Conservation (phyloP, 1,140 invertebrate species). For the Saccostrea cuccullata region DNA sequence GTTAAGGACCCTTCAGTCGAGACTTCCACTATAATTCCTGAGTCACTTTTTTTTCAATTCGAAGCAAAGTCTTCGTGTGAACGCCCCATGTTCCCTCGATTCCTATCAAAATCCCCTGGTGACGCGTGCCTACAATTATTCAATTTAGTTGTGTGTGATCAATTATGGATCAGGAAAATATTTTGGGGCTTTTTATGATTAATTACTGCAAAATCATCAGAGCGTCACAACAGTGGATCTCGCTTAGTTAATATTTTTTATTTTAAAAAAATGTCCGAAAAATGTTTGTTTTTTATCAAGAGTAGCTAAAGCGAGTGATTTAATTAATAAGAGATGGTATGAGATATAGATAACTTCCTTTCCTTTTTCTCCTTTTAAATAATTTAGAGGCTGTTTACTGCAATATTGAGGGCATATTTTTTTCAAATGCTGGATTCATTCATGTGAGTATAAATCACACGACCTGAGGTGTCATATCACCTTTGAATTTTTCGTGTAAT, state of each 20-base stretch:
- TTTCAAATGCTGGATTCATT: neutral
- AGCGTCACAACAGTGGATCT: neutral
- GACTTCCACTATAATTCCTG: neutral
- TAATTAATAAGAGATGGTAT: no score
- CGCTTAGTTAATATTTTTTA: neutral
- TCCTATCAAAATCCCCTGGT: neutral
- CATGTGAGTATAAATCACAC: neutral
- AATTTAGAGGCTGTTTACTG: no score
- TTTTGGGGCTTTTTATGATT: constrained; percentile 12
- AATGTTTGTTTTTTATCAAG: no score
- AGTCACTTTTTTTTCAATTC: neutral
- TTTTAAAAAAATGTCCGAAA: neutral
- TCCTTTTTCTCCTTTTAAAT: no score
- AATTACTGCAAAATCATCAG: neutral
- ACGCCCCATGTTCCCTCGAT: constrained; percentile 1
- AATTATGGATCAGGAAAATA: neutral
- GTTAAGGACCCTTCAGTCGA: neutral
- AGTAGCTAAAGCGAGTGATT: no score
- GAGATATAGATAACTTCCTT: no score
- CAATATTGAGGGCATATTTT: neutral
- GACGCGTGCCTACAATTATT: constrained; percentile 29
- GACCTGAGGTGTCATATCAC: neutral
- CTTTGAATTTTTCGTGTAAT: neutral
- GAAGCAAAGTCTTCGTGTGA: neutral
- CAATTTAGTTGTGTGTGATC: constrained; percentile 12